Base-by-base conservation (phyloP, 1,140 invertebrate species). In the Dolichoris vasculosae region DNA sequence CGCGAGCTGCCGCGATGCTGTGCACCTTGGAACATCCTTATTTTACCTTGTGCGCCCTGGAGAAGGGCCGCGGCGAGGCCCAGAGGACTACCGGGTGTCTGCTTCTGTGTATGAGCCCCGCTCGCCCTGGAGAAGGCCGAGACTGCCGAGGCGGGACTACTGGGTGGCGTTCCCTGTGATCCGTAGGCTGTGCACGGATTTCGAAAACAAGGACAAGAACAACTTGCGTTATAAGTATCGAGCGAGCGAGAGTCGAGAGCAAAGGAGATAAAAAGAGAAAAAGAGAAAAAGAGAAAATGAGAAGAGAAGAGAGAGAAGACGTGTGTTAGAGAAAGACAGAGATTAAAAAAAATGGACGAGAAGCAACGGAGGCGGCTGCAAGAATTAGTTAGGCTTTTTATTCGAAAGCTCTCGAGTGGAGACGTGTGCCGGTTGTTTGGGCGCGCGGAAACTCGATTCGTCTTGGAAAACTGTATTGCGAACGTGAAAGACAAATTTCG, bases 1-100 rank as follows among this genome's bases (percentile, higher is more conserved):
- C 4, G 46, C 13, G 46, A 20, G 43, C 40, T n/a, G 20, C 11
- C 4, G 71, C 71, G 71, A 43, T n/a, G 71, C n/a, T 9, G 71
- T 15, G 43, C 13, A 23, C 15, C 75, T 20, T 35, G 32, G 20
- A n/a, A 51, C 76, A n/a, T 26, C 32, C 15, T 4, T 38, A 26
- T 40, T 40, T 93, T 93, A 93, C 93, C 93, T 94, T 93, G 92
- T 79, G 92, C 91, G 80, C 93, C 91, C 87, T 93, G 93, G 59
- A 93, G 90, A 81, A 94, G 91, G 64, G 92, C 93, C 82, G 93
- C 93, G 88, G 92, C 91, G 83, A 94, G 89, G 88, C 93, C 93
- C 67, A 93, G 91, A 48, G 91, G 90, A 88, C 90, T 93, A 88
- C 89, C 67, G 88, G 89, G 88, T 88, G 81, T 88, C 89, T 86